Base-by-base conservation (phyloP, 2,888 invertebrate genomes). In the Lasioglossum calceatum region DNA sequence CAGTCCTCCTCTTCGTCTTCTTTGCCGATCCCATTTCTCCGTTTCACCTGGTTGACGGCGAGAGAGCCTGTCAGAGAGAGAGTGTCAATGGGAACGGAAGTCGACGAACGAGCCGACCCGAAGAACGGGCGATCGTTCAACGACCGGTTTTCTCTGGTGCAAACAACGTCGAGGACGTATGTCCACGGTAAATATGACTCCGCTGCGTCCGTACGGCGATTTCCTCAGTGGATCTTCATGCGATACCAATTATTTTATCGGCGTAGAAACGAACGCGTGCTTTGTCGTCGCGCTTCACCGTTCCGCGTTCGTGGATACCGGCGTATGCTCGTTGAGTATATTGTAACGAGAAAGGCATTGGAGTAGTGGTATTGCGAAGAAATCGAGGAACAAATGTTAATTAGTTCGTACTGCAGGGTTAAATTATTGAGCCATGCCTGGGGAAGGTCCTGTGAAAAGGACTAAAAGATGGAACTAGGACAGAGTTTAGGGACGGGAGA, bases 41-140 rank as follows among this genome's bases (percentile, higher is more conserved):
- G 61, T 50, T 50, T 74, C 78, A 74, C 83, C 74, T 78, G 61
- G 78, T 71, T 83, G 42, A 58, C 84, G 42, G 7, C 50, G 71
- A 27, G 64, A 85, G 85, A 79, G 74, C 42, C 61, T 83, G 72
- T 83, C 79, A n/a, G n/a, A n/a, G n/a, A n/a, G n/a, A n/a, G n/a
- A 83, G 61, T 78, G 73, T 75, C 78, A 79, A 78, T 82, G 71
- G 75, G 39, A 32, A 4, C 78, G 78, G 58, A 79, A 76, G 54
- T 79, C 84, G 75, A 27, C 36, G 71, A 75, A 72, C 71, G 72
- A 73, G 70, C 4, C 16, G 16, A 4, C 16, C 4, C 77, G 75
- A 82, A 36, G 67, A 64, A 74, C 83, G 64, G 16, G 58, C 75
- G 71, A 27, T 61, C 61, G 61, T 27, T 61, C n/a, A 83, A 47